Conservation (phyloP, 2,888 invertebrate genomes). For the Megamerina dolium region DNA sequence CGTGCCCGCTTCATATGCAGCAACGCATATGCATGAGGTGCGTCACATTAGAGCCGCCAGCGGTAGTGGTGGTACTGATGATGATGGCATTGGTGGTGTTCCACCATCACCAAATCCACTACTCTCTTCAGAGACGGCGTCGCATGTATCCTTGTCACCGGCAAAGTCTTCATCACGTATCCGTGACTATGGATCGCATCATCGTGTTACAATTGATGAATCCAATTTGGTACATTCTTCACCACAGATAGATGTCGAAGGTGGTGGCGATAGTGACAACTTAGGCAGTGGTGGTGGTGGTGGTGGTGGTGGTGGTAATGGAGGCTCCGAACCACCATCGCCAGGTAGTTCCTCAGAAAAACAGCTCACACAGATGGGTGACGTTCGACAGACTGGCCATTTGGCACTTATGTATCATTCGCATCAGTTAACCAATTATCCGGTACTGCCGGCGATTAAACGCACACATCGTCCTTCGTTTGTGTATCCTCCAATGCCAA, state of each 20-base stretch:
- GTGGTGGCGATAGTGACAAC: constrained; percentile 32
- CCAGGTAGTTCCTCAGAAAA: constrained; percentile 34
- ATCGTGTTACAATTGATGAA: constrained; percentile 49
- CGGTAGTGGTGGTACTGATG: constrained; percentile 18
- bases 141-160: constrained; percentile 56
- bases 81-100: constrained; percentile 14
- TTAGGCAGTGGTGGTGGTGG: constrained; percentile 38
- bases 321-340: constrained; percentile 40
- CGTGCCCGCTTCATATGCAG: constrained; percentile 33
- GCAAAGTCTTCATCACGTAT: constrained; percentile 45
- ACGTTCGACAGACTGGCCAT: constrained; percentile 39
- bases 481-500: constrained; percentile 45
- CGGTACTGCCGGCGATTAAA: constrained; percentile 46
- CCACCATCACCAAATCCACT: constrained; percentile 61
- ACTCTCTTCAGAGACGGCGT: constrained; percentile 69
- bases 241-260: constrained; percentile 26
- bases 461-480: constrained; percentile 47
- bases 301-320: constrained; percentile 34
- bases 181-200: constrained; percentile 40
- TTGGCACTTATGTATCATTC: constrained; percentile 49
- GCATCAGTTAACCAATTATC: constrained; percentile 47
- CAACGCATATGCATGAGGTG: constrained; percentile 20
- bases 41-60: constrained; percentile 21
- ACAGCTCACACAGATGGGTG: constrained; percentile 29
- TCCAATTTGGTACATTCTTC: constrained; percentile 41